Base-by-base conservation (phyloP, 2,797 vertebrate species). In the Gastrophryne carolinensis region DNA sequence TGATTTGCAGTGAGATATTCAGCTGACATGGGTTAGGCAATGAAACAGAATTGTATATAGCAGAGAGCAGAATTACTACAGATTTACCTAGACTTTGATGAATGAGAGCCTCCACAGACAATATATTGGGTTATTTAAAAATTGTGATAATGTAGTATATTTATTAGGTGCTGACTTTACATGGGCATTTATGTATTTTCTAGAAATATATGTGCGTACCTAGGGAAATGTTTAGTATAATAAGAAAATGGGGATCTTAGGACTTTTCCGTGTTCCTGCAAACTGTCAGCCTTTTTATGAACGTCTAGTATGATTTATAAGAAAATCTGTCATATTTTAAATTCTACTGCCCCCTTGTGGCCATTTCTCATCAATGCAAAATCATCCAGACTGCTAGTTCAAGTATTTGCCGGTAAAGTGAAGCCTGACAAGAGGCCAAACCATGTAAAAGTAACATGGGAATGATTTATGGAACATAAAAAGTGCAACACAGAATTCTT, bases 181-280 rank as follows among this genome's bases (percentile, higher is more conserved):
- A 69, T 10, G 9, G 49, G 37, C 64, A 53, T 67, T 53, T 53
- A 67, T 53, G n/a, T 8, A 29, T 53, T 52, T 53, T 53, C 9
- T 7, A 17, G 23, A 66, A 49, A 64, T 44, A 17, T 52, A 66
- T 35, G 12, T 26, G 11, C 21, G 64, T 67, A 35, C 26, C 64
- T 67, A 67, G 23, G 64, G 64, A 67, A 67, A 53, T 67, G 44
- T 67, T 67, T 67, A 13, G 5, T 15, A 23, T 26, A 53, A 67
- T 37, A 53, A 53, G 47, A 67, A 26, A 19, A 23, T 12, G 27
- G 19, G 27, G 17, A 32, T 17, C 17, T 21, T 12, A 6, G 3
- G 4, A 34, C 26, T 34, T 26, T 34, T 35, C 19, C 17, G 1
- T 15, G 10, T 30, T 7, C 27, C 64, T 67, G 63, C 27, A 37